Percentiles rank a stretch among this genome's conserved stretches.
These are phyloP conservation scores for Dynastes hyllus DNA, from an alignment of 2,888 invertebrate genomes.

Conservation along the genomic window DNA sequence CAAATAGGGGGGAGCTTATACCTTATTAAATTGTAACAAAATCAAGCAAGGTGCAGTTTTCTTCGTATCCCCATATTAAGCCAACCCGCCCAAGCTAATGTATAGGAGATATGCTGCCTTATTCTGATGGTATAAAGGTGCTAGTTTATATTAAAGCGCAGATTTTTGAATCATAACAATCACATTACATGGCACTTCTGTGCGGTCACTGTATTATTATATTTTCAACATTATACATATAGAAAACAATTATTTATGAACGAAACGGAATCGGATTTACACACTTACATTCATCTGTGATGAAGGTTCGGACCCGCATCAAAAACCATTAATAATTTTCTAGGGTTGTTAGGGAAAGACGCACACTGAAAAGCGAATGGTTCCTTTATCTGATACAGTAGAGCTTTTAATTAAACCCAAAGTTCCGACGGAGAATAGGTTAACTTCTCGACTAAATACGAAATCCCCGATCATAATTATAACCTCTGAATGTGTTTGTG, in stretches of 20 bases:
- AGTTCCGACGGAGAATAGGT: not conserved
- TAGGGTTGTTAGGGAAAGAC: conserved; percentile 11
- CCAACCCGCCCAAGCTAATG: too few relatives aligned
- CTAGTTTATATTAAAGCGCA: too few relatives aligned
- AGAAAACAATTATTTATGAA: not conserved
- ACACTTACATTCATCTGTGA: conserved; percentile 12
- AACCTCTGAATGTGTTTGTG: not conserved
- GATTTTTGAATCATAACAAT: not conserved
- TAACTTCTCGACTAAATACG: not conserved
- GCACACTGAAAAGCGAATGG: not conserved
- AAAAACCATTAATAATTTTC: conserved; percentile 9
- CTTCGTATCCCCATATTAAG: too few relatives aligned
- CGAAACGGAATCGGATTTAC: not conserved
- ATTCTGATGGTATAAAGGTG: too few relatives aligned
- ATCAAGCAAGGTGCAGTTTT: too few relatives aligned
- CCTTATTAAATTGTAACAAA: too few relatives aligned
- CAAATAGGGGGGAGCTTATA: too few relatives aligned
- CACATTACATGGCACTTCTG: not conserved
- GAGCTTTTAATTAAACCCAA: conserved; percentile 26
- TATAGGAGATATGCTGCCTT: too few relatives aligned
- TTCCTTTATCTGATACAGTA: conserved; percentile 12
- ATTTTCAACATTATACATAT: not conserved
- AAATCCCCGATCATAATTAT: not conserved
- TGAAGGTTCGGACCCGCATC: not conserved
- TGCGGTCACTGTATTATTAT: not conserved